phyloP scores from a whole-genome alignment of 2,113 vertebrate genomes.

The Psammodynastes pulverulentus region DNA sequence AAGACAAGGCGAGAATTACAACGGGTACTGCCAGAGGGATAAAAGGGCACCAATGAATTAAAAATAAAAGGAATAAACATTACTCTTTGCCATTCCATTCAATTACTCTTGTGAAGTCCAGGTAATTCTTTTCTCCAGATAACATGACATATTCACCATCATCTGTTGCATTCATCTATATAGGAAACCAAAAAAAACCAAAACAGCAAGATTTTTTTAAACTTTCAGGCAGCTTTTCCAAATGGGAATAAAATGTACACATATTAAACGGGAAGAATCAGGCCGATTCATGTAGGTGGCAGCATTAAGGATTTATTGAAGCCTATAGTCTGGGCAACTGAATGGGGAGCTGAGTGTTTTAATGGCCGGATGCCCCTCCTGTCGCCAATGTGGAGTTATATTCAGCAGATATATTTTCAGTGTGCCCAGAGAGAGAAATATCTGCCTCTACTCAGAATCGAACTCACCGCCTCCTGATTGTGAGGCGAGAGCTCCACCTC shows the following conservation, averaged over 20 bases:
- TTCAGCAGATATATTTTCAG: too few relatives aligned
- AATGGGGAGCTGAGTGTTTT: too few relatives aligned
- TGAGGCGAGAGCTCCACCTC: too few relatives aligned
- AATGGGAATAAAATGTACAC: not conserved
- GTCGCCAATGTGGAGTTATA: too few relatives aligned
- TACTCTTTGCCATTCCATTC: conserved; percentile 88
- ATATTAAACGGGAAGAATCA: not conserved
- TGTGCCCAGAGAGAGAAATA: too few relatives aligned
- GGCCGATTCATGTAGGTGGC: not conserved
- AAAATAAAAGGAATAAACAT: conserved; percentile 21
- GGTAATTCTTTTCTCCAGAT: conserved; percentile 81
- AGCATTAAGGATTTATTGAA: not conserved
- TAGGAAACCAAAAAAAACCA: conserved; percentile 34
- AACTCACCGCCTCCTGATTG: too few relatives aligned
- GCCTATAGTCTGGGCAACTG: not conserved
- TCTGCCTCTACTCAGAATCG: too few relatives aligned
- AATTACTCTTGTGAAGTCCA: conserved; percentile 86
- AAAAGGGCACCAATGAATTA: not conserved
- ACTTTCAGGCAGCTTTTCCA: not conserved
- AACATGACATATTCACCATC: conserved; percentile 89
- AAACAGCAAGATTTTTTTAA: not conserved
- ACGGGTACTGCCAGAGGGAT: not conserved
- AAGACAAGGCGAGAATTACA: not conserved
- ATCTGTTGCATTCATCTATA: conserved; percentile 83
- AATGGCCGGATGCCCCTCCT: too few relatives aligned